A percentile compares a stretch with the other conserved stretches of the same genome.
Evolutionary conservation across 2,113 vertebrate species (phyloP).

Genomic region (Sturnira hondurensis): DNA sequence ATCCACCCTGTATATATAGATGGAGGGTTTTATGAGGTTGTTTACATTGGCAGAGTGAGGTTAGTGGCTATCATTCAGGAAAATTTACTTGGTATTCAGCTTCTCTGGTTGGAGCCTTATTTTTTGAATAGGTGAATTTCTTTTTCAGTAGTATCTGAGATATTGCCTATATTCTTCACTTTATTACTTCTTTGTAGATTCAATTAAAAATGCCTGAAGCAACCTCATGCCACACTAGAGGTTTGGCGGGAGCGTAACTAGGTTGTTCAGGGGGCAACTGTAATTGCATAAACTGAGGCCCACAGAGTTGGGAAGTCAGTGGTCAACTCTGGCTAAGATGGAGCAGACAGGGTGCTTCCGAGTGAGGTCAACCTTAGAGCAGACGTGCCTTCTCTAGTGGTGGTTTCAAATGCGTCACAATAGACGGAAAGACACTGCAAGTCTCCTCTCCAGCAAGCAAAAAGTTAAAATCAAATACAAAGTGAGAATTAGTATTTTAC

Average conservation of each 20-base stretch:
- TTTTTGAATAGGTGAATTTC: neutral
- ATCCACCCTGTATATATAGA: neutral
- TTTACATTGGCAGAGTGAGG: neutral
- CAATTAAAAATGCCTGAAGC: neutral
- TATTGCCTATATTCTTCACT: neutral
- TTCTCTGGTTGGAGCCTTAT: neutral
- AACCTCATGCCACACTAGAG: neutral
- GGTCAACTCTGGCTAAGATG: neutral
- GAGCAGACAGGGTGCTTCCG: neutral
- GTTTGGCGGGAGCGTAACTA: neutral
- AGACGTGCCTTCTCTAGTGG: neutral
- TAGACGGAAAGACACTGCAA: neutral
- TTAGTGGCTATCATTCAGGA: neutral
- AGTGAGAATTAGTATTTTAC: neutral
- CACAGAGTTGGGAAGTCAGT: neutral
- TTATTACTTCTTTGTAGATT: neutral
- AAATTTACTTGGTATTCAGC: neutral
- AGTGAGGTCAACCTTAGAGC: neutral
- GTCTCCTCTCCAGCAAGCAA: neutral
- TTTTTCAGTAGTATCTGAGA: neutral
- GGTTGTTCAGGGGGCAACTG: neutral
- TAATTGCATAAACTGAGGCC: neutral
- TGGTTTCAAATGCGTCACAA: neutral
- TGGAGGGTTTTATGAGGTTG: neutral
- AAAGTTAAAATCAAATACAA: neutral